Conservation (phyloP, 2,888 invertebrate species). For the Galerucella calmariensis region DNA sequence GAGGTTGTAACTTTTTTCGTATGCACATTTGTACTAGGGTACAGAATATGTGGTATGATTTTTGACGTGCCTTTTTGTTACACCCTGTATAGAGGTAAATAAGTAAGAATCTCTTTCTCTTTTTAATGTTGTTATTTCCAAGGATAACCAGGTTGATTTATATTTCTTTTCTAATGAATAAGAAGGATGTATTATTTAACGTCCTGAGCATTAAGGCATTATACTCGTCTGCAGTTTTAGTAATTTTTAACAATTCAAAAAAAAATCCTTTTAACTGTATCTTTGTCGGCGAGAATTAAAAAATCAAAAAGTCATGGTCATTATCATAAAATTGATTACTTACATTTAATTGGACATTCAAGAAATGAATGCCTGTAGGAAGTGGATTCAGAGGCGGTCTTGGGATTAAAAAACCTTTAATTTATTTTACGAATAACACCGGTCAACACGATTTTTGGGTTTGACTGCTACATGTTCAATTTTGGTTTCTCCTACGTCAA, state of each 20-base stretch:
- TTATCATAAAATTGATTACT: slow-evolving; percentile 31
- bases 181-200: background rate
- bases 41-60: too few relatives aligned
- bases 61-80: too few relatives aligned
- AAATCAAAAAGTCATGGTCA: slow-evolving; percentile 19
- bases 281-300: slow-evolving; percentile 23
- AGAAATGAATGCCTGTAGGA: slow-evolving; percentile 18
- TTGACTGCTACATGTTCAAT: too few relatives aligned
- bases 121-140: background rate
- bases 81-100: too few relatives aligned
- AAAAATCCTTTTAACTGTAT: slow-evolving; percentile 25
- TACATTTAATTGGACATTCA: slow-evolving; percentile 28
- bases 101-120: too few relatives aligned
- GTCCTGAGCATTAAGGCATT: background rate
- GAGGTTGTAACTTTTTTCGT: too few relatives aligned
- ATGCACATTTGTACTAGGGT: too few relatives aligned
- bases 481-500: too few relatives aligned
- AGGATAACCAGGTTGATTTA: background rate
- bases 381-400: slow-evolving; percentile 5
- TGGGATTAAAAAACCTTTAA: background rate
- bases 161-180: background rate
- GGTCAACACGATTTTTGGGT: too few relatives aligned
- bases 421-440: background rate
- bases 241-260: slow-evolving; percentile 9
- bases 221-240: slow-evolving; percentile 16